Percentiles rank a stretch among this genome's conserved stretches.
Evolutionary conservation across 2,797 vertebrate species (phyloP).

Genomic region (Mionectes olivaceus): DNA sequence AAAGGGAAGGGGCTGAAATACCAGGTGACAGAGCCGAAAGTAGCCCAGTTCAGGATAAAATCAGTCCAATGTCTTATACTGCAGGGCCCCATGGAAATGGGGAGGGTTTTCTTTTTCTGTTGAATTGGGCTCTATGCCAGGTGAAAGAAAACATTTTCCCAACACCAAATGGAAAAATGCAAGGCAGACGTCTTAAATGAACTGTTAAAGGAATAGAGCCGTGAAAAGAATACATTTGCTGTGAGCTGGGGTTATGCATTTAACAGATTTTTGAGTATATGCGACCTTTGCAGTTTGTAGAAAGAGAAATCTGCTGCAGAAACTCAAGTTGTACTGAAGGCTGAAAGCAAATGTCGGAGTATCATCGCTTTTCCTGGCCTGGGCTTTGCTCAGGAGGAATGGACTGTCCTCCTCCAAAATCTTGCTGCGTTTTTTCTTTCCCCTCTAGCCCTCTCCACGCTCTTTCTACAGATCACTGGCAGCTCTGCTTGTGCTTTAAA

Average conservation of each 20-base stretch:
- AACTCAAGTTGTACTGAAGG: background rate
- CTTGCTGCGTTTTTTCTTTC: background rate
- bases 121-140: conserved; percentile 54
- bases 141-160: conserved; percentile 70
- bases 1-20: background rate
- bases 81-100: conserved; percentile 33
- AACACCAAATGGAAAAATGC: conserved; percentile 61
- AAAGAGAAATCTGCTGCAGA: conserved; percentile 16
- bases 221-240: conserved; percentile 58
- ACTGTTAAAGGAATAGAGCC: conserved; percentile 61
- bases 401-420: background rate
- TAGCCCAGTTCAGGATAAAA: background rate
- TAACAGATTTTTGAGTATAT: conserved; percentile 61
- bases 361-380: background rate
- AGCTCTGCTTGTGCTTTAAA: conserved; percentile 64
- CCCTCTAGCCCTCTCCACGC: background rate
- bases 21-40: background rate
- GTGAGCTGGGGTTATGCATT: conserved; percentile 12
- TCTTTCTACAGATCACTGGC: conserved; percentile 53
- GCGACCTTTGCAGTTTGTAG: conserved; percentile 18
- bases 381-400: background rate
- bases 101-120: conserved; percentile 40
- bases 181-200: conserved; percentile 60
- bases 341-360: background rate
- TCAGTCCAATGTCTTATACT: background rate